Conservation (phyloP, 2,797 vertebrate genomes). For the Ispidina lecontei region DNA sequence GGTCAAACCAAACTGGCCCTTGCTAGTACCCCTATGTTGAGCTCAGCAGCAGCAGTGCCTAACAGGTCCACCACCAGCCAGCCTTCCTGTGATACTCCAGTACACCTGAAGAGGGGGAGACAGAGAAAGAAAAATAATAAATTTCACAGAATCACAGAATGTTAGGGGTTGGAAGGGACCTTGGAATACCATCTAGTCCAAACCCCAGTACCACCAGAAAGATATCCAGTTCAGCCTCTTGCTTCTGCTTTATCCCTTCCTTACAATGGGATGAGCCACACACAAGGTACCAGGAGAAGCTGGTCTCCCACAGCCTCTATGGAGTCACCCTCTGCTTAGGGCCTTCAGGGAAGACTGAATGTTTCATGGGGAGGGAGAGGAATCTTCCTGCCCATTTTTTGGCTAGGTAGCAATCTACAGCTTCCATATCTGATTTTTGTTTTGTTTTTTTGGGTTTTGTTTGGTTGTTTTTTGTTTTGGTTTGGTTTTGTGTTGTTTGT, state of each 20-base stretch:
- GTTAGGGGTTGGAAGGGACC: too few species aligned
- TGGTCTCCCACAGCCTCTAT: not conserved
- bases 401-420: not conserved
- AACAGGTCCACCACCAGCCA: accelerated
- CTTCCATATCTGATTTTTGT: not conserved
- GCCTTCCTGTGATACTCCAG: accelerated
- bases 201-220: too few species aligned
- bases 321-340: not conserved
- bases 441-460: too few species aligned
- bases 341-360: not conserved
- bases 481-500: too few species aligned
- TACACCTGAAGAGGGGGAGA: not conserved
- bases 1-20: not conserved
- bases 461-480: too few species aligned
- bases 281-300: accelerated
- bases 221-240: not conserved
- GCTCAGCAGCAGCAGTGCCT: not conserved
- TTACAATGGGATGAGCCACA: not conserved
- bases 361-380: not conserved
- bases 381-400: not conserved
- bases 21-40: not conserved
- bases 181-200: too few species aligned
- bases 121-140: not conserved
- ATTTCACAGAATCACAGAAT: too few species aligned
- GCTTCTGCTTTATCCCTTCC: not conserved